Base-by-base conservation (phyloP, 2,888 invertebrate species). In the Scrobipalpa costella region DNA sequence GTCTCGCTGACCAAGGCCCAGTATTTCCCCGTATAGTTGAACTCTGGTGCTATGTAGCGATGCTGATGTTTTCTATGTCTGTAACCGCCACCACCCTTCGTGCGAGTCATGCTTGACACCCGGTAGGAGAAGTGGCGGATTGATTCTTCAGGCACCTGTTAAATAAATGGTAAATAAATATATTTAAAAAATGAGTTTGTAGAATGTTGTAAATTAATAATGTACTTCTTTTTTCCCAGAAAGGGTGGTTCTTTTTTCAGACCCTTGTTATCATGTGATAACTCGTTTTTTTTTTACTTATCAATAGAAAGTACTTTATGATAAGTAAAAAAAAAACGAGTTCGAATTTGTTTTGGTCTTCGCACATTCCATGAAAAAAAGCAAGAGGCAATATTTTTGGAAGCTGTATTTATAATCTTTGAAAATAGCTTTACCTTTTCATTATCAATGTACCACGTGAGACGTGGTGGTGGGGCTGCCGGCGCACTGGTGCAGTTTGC, bases 401-500 rank as follows among this genome's bases (percentile, higher is more conserved):
- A n/a, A n/a, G n/a, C n/a, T n/a, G n/a, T n/a, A n/a, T n/a, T n/a
- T n/a, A n/a, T n/a, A n/a, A n/a, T n/a, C n/a, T n/a, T n/a, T n/a
- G n/a, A n/a, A n/a, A n/a, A n/a, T n/a, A n/a, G n/a, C n/a, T n/a
- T n/a, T n/a, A 95, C 95, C 93, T 94, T 94, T 80, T 94, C 92
- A 75, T 94, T 94, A 75, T 96, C 95, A 74, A 96, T 94, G 76
- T 95, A 93, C 96, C 96, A 96, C 44, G 94, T 95, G 69, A 96
- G 93, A 63, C 94, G 92, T 9, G 96, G 95, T 44, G 95, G 94
- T 13, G 96, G 96, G 70, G 93, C 93, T 17, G 95, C 94, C 0
- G 94, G 94, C 0, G 95, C 94, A 61, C 95, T 95, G 0, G 95
- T 95, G 80, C 96, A 96, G 81, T 95, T 96, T 1, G 95, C 95